Evolutionary conservation across 2,113 vertebrate genomes (phyloP).

Genomic region (Pipra filicauda): DNA sequence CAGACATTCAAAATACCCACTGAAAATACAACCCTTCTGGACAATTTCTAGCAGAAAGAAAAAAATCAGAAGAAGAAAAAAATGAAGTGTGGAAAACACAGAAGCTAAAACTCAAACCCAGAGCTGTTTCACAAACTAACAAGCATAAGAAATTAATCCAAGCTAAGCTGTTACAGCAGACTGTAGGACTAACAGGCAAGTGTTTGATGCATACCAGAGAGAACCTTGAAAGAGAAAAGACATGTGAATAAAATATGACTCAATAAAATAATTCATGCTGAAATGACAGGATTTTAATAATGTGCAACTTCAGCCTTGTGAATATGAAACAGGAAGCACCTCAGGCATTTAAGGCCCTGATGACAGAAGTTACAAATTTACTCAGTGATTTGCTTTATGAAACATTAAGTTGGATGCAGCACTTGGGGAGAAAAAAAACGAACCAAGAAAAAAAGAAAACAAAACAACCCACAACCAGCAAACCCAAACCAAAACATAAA

Average conservation of each 20-base stretch:
- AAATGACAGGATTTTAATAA: constrained; percentile 28
- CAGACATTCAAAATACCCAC: neutral
- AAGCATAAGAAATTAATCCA: neutral
- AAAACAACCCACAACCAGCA: neutral
- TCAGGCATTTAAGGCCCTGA: neutral
- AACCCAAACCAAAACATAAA: neutral
- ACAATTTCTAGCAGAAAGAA: neutral
- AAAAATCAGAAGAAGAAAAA: neutral
- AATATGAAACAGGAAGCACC: constrained; percentile 10
- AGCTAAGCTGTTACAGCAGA: neutral
- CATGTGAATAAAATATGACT: constrained; percentile 28
- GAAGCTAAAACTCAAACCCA: neutral
- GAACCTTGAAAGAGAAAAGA: neutral
- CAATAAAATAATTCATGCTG: constrained; percentile 22
- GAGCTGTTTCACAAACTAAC: neutral
- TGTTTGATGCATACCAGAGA: neutral
- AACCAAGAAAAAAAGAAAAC: neutral
- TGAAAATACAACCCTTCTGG: neutral
- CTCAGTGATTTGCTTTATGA: neutral
- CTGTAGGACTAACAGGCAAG: neutral
- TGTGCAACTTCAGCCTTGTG: neutral
- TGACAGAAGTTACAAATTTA: neutral
- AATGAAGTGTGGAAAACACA: neutral
- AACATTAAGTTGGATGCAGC: neutral
- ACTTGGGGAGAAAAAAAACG: neutral